These are phyloP conservation scores for Ecliptopera silaceata DNA, from an alignment of 2,888 invertebrate species.

Conservation along the genomic window DNA sequence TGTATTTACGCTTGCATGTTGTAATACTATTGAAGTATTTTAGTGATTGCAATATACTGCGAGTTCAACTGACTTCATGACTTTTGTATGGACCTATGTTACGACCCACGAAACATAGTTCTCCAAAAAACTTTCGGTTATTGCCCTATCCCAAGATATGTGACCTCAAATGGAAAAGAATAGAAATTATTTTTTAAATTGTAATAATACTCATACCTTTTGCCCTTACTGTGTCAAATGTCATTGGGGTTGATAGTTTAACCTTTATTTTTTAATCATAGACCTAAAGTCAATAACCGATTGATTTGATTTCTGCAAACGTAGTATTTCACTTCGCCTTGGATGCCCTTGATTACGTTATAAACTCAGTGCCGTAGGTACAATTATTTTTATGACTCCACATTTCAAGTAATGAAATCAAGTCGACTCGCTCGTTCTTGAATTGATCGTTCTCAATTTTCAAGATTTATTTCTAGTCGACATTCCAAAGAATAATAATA, in stretches of 20 bases:
- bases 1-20: slow-evolving; percentile 43
- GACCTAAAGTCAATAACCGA: slow-evolving; percentile 14
- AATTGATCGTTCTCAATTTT: too few relatives aligned
- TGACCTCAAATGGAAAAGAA: too few relatives aligned
- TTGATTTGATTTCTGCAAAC: neutral
- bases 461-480: too few relatives aligned
- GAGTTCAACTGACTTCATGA: neutral
- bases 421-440: too few relatives aligned
- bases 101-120: too few relatives aligned
- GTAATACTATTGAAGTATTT: slow-evolving; percentile 32
- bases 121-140: too few relatives aligned
- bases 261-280: slow-evolving; percentile 5
- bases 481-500: too few relatives aligned
- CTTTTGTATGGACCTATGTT: neutral
- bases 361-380: slow-evolving; percentile 11
- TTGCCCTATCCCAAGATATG: too few relatives aligned
- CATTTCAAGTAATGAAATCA: slow-evolving; percentile 41
- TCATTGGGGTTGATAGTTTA: slow-evolving; percentile 9
- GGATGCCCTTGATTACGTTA: neutral
- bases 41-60: neutral
- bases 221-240: slow-evolving; percentile 5
- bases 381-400: slow-evolving; percentile 18
- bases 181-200: neutral
- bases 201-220: slow-evolving; percentile 12
- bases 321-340: neutral